Evolutionary conservation across 1,140 invertebrate genomes (phyloP).

Genomic region (Habropoda laboriosa): DNA sequence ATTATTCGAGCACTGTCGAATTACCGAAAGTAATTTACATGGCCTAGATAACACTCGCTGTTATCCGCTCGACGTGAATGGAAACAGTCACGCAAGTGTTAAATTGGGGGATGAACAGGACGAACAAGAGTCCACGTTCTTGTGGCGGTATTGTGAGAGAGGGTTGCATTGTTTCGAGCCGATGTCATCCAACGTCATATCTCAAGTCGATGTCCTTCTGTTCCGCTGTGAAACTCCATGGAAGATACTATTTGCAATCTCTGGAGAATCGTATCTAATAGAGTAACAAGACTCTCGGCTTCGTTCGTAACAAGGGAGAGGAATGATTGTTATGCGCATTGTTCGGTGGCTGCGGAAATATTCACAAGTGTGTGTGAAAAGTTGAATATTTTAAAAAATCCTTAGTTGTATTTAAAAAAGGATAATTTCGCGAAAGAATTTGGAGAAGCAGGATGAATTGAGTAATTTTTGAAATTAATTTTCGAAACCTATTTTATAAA

Average conservation of each 20-base stretch:
- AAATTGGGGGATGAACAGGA: constrained; percentile 18
- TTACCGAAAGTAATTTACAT: constrained; percentile 45
- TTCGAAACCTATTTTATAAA: too few relatives aligned
- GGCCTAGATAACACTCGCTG: constrained; percentile 31
- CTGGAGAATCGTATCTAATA: background rate
- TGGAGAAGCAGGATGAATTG: too few relatives aligned
- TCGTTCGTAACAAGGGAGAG: background rate
- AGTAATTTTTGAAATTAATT: too few relatives aligned
- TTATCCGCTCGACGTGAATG: constrained; percentile 23
- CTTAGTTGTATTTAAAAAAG: too few relatives aligned
- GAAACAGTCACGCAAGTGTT: constrained; percentile 40
- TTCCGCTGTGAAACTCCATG: background rate
- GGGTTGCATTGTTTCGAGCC: constrained; percentile 34
- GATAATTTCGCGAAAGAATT: too few relatives aligned
- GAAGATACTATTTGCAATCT: background rate
- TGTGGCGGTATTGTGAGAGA: background rate
- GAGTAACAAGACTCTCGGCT: background rate
- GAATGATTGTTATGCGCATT: background rate
- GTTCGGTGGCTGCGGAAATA: too few relatives aligned
- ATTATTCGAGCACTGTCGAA: constrained; percentile 24
- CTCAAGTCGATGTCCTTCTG: background rate
- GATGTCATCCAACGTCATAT: constrained; percentile 22
- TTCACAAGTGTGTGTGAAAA: too few relatives aligned
- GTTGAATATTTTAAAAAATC: too few relatives aligned
- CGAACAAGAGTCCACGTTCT: constrained; percentile 13